phyloP scores from a whole-genome alignment of 1,140 invertebrate species.

The Bombus sibiricus region DNA sequence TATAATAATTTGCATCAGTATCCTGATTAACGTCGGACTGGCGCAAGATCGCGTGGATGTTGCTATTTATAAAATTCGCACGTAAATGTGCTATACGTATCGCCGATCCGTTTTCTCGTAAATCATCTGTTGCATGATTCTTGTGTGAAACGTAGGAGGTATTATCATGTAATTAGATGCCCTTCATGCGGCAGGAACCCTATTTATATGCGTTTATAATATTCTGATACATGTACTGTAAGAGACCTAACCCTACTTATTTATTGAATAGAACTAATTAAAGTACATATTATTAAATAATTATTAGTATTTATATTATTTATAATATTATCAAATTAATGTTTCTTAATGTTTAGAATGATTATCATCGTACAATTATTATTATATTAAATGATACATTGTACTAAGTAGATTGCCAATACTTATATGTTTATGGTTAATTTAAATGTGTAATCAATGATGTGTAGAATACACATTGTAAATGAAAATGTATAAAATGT shows the following conservation, averaged over 20 bases:
- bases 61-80: conserved; percentile 57
- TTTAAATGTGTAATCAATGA: background rate
- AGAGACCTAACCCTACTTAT: background rate
- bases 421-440: background rate
- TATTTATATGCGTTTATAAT: background rate
- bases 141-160: conserved; percentile 27
- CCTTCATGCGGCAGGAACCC: background rate
- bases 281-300: too few species aligned
- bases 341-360: background rate
- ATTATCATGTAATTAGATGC: conserved; percentile 3
- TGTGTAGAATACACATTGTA: background rate
- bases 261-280: background rate
- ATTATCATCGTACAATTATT: background rate
- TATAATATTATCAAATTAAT: background rate
- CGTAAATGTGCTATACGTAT: conserved; percentile 30
- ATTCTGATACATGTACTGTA: too few species aligned
- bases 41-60: conserved; percentile 48
- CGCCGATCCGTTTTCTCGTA: conserved; percentile 56
- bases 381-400: too few species aligned
- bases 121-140: conserved; percentile 66
- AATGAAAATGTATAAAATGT: too few species aligned
- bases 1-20: conserved; percentile 57
- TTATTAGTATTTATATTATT: too few species aligned
- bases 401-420: background rate
- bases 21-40: conserved; percentile 33